Evolutionary conservation across 2,797 vertebrate species (phyloP).

Genomic region (Crocidura indochinensis): DNA sequence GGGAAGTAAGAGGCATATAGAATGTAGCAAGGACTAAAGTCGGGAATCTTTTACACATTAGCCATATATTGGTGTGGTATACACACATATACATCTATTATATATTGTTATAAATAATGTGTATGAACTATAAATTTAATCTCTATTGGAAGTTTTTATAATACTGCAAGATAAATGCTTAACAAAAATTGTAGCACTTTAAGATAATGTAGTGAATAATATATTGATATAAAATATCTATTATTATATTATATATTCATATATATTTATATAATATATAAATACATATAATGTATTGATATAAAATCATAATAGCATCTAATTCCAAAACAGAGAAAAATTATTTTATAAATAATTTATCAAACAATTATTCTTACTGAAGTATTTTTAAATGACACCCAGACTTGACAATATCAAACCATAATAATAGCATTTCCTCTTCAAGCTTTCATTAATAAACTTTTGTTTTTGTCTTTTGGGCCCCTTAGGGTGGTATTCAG

Average conservation of each 20-base stretch:
- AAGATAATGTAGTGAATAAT: background rate
- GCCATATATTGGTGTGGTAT: too few relatives aligned
- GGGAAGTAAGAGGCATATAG: too few relatives aligned
- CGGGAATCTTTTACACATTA: too few relatives aligned
- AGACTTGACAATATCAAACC: background rate
- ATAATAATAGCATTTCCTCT: slow-evolving; percentile 14
- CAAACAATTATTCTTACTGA: slow-evolving; percentile 23
- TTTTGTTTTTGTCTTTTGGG: too few relatives aligned
- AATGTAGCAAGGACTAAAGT: too few relatives aligned
- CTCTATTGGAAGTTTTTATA: background rate
- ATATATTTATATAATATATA: too few relatives aligned
- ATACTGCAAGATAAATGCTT: background rate
- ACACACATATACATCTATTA: too few relatives aligned
- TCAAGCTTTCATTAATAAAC: background rate
- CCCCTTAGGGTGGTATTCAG: too few relatives aligned
- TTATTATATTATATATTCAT: too few relatives aligned
- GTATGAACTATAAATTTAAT: slow-evolving; percentile 33
- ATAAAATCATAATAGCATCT: background rate
- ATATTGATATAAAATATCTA: background rate
- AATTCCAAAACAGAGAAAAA: slow-evolving; percentile 54
- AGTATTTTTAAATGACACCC: background rate
- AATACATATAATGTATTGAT: background rate
- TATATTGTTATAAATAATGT: background rate
- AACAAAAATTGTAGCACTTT: background rate
- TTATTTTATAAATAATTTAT: slow-evolving; percentile 21